Percentiles rank a stretch among this genome's conserved stretches.
Evolutionary conservation across 2,113 vertebrate species (phyloP).

Genomic region (Progne subis): DNA sequence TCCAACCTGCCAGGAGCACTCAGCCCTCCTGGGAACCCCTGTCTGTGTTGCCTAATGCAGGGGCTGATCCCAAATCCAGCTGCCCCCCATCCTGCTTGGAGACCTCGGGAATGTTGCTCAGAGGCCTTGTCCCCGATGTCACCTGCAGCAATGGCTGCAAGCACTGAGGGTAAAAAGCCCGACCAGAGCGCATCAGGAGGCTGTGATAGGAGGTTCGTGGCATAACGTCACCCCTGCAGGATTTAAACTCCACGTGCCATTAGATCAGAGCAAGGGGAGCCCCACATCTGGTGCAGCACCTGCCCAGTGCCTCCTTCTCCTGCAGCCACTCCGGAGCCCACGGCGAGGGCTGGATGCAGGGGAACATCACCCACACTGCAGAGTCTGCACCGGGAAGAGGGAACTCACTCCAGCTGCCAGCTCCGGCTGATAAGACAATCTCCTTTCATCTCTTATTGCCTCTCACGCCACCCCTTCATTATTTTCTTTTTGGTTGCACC

Average conservation of each 20-base stretch:
- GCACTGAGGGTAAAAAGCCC: not conserved
- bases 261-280: not conserved
- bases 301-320: not conserved
- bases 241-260: not conserved
- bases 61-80: not conserved
- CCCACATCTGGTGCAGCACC: not conserved
- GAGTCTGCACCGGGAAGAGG: not conserved
- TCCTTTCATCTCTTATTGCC: not conserved
- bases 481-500: not conserved
- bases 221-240: accelerated
- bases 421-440: conserved; percentile 22
- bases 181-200: not conserved
- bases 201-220: not conserved
- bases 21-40: not conserved
- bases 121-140: not conserved
- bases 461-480: not conserved
- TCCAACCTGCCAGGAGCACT: not conserved
- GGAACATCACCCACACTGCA: not conserved
- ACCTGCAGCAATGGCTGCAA: not conserved
- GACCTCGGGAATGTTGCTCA: not conserved
- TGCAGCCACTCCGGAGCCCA: not conserved
- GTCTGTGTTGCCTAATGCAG: not conserved
- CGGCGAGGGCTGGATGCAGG: not conserved
- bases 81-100: not conserved
- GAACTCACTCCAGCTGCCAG: not conserved